A percentile compares a stretch with the other conserved stretches of the same genome.
Conservation (phyloP, 2,797 vertebrate species). For the Acropternis orthonyx region DNA sequence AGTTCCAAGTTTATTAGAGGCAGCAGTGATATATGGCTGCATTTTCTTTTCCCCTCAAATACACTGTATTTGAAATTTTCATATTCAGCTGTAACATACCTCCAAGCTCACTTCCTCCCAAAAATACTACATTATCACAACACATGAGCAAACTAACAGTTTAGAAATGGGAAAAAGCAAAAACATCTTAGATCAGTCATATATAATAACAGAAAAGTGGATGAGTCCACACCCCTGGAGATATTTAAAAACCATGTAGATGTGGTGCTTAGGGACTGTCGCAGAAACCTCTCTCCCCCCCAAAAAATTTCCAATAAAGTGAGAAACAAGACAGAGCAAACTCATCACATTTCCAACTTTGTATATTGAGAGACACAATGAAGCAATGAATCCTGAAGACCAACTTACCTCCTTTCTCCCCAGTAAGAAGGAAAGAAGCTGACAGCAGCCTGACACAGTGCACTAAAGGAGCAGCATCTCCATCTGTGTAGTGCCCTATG, state of each 20-base stretch:
- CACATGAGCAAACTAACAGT: neutral
- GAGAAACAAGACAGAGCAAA: neutral
- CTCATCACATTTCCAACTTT: neutral
- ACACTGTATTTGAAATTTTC: neutral
- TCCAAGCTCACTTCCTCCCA: neutral
- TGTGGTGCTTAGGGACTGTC: neutral
- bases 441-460: conserved; percentile 93
- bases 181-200: neutral
- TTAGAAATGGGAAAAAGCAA: neutral
- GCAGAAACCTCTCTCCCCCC: neutral
- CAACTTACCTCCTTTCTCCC: conserved; percentile 86
- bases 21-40: neutral
- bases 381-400: neutral
- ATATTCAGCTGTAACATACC: neutral
- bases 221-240: neutral
- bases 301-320: neutral
- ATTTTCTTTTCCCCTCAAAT: neutral
- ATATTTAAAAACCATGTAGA: fast-evolving
- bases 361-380: neutral
- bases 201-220: neutral
- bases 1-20: neutral
- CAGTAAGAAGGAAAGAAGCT: conserved; percentile 92
- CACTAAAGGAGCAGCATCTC: conserved; percentile 84
- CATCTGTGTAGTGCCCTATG: conserved; percentile 89
- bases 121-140: neutral